phyloP scores from a whole-genome alignment of 1,140 invertebrate species.

The Macrobrachium nipponense region DNA sequence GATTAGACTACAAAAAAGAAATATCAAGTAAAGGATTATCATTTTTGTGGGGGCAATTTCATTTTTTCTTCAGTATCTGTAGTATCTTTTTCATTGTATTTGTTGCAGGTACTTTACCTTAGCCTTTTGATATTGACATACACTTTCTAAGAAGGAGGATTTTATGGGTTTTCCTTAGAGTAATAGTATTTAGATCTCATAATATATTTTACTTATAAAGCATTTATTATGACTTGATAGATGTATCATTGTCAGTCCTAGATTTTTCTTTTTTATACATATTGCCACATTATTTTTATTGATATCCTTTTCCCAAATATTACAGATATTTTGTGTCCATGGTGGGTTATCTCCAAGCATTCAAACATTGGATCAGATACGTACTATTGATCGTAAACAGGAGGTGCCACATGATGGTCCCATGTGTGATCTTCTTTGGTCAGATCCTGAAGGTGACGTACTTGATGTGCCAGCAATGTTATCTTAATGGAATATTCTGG shows the following conservation, averaged over 20 bases:
- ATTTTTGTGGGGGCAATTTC: not conserved
- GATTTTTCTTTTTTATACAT: not conserved
- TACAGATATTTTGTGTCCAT: constrained; percentile 97
- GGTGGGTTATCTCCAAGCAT: constrained; percentile 99
- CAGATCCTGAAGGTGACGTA: constrained; percentile 89
- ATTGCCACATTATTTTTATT: constrained; percentile 30
- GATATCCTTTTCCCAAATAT: not conserved
- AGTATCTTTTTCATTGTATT: constrained; percentile 2
- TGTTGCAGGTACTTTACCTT: too few relatives aligned
- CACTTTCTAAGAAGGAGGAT: too few relatives aligned
- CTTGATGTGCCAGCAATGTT: too few relatives aligned
- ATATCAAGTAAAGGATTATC: not conserved
- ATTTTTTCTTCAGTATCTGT: not conserved
- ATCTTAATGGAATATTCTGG: too few relatives aligned
- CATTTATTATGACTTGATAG: too few relatives aligned
- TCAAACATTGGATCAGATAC: constrained; percentile 98
- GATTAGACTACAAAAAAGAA: too few relatives aligned
- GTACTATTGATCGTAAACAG: constrained; percentile 98
- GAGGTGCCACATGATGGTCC: constrained; percentile 99
- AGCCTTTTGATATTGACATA: too few relatives aligned
- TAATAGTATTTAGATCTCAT: too few relatives aligned
- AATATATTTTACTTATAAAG: too few relatives aligned
- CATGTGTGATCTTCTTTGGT: constrained; percentile 99
- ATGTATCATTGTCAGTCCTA: not conserved
- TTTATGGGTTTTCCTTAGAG: too few relatives aligned